Evolutionary conservation across 2,797 vertebrate species (phyloP), one percentile per base, ranked within the genome.

Genomic region (Tauraco hartlaubi): DNA sequence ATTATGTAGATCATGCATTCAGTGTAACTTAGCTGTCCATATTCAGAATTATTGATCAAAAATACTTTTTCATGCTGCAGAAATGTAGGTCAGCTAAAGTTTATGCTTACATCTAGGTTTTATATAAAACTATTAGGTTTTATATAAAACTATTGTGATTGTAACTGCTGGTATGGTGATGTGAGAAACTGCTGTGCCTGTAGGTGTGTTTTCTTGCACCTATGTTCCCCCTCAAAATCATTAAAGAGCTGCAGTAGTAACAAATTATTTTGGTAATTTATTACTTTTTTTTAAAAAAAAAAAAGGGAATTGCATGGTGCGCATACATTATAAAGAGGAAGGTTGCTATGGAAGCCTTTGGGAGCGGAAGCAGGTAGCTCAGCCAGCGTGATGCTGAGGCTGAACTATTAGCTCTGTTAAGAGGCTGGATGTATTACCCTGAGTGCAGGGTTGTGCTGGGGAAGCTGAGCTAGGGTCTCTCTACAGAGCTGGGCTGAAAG

Each of bases 1-100:
- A 18, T 94, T 84, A 85, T 83, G 39, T 71, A 91, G 95, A 92
- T 86, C 25, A 20, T 17, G 15, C 18, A 5, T 59, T 91, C 52
- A 28, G 18, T 91, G 39, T 86, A 51, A 78, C 73, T 76, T 73
- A 46, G 35, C 26, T 86, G 55, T 95, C 62, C 93, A 29, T 81
- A 37, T 85, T 94, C 89, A 88, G 80, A 95, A 71, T 92, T 92
- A 67, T 58, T 90, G 74, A 88, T 94, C 52, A 88, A 85, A 90
- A 86, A 13, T 69, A 66, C 11, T 44, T 74, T 51, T 77, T 94
- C n/a, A 16, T 80, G 10, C 25, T 75, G 64, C 41, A 84, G 46
- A 55, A 81, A 88, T 83, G 48, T 93, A 91, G 85, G 76, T 79
- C 51, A 58, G 17, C 37, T 90, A 2, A 82, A 56, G 58, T 67